phyloP scores from a whole-genome alignment of 2,888 invertebrate genomes.

The Acanthoscelides obtectus region DNA sequence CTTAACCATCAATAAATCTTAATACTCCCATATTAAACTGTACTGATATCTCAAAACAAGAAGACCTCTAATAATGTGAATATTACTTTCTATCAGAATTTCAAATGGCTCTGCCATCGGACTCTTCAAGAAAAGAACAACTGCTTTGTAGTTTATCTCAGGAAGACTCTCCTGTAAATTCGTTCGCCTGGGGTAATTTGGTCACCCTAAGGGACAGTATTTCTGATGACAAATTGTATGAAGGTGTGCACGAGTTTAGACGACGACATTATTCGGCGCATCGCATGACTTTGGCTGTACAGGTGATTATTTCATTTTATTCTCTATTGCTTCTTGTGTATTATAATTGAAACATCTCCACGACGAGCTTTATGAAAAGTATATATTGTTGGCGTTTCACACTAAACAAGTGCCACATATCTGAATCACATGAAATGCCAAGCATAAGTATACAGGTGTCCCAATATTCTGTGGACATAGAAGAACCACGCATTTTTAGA shows the following conservation, averaged over 20 bases:
- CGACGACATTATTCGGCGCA: slow-evolving; percentile 79
- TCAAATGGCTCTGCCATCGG: slow-evolving; percentile 72
- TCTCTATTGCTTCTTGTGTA: not conserved
- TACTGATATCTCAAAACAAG: no score
- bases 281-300: slow-evolving; percentile 81
- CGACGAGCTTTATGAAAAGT: no score
- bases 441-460: no score
- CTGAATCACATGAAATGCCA: no score
- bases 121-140: slow-evolving; percentile 72
- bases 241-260: slow-evolving; percentile 68
- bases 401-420: no score
- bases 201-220: slow-evolving; percentile 65
- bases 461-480: no score
- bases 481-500: no score
- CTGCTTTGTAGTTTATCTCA: slow-evolving; percentile 66
- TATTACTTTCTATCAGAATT: slow-evolving; percentile 58
- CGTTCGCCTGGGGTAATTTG: slow-evolving; percentile 84
- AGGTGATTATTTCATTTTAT: slow-evolving; percentile 50
- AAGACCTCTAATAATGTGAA: no score
- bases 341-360: no score
- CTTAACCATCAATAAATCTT: no score
- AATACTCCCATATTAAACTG: no score
- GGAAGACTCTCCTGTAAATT: slow-evolving; percentile 65
- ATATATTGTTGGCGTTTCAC: no score
- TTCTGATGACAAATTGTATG: slow-evolving; percentile 63